Base-by-base conservation (phyloP, 2,888 invertebrate species). In the Papilio gigon region DNA sequence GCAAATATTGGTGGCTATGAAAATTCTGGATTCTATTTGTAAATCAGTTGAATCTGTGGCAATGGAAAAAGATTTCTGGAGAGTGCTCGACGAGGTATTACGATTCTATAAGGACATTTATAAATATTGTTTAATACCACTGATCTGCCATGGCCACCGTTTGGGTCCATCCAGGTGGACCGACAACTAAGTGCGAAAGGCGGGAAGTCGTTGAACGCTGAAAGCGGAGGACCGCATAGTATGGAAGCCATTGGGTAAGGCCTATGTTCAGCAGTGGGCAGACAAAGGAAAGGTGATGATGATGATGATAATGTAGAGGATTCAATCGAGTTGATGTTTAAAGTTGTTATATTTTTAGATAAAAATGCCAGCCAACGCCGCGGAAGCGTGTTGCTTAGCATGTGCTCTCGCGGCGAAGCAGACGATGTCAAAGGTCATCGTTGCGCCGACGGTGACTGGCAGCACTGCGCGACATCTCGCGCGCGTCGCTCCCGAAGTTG, bases 401-500 rank as follows among this genome's bases (percentile, higher is more conserved):
- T 85, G 86, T 66, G 83, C 79, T 0, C 68, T 77, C 0, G 50
- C 79, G 0, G 85, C 88, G 0, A 82, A 84, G 68, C 80, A 83
- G 40, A 76, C 72, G 0, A 75, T 80, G 1, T 80, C 86, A 0
- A 74, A 77, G 0, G 93, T 95, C 0, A 95, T 96, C 68, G 85
- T 96, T 50, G 87, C 94, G 2, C 93, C 94, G 1, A 95, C 95
- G 0, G 94, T 95, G 5, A 89, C 90, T 4, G 93, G 93, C 0
- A 80, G 90, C 72, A 94, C 95, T 0, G 94, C 94, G 3, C 90
- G 92, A 73, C 83, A 93, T 60, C 85, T 95, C 53, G 92, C 94
- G 27, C 92, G 93, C 70, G 93, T 94, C 80, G 86, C 93, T 50
- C 95, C 95, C 0, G 88, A 93, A 25, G 94, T 94, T 74, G 93